Conservation (phyloP, 2,113 vertebrate genomes). For the Pluvianellus socialis region DNA sequence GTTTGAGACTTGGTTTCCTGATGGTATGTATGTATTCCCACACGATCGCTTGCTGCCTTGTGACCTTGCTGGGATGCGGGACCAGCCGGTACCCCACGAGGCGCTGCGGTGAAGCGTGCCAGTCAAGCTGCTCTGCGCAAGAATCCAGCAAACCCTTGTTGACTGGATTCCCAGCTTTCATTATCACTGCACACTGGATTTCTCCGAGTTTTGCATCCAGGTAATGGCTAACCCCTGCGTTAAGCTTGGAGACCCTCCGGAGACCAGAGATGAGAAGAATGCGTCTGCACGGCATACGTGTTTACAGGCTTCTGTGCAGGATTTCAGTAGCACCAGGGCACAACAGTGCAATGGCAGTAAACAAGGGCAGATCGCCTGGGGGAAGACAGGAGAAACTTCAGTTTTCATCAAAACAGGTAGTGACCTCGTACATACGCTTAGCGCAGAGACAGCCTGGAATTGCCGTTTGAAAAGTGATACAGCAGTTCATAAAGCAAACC, state of each 20-base stretch:
- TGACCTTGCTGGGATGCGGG: background rate
- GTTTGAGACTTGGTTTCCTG: background rate
- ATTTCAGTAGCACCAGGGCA: background rate
- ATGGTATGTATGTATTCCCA: background rate
- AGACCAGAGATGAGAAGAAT: background rate
- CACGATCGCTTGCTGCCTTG: accelerated
- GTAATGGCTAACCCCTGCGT: background rate
- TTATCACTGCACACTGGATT: background rate
- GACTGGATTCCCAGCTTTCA: background rate
- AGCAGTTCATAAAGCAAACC: background rate
- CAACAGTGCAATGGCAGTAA: background rate
- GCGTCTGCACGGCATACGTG: too few relatives aligned
- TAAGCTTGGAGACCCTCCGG: background rate
- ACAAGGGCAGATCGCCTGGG: too few relatives aligned
- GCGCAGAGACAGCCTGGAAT: background rate
- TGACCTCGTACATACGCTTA: background rate
- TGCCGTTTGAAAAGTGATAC: background rate
- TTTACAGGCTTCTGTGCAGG: background rate
- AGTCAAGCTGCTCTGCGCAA: background rate
- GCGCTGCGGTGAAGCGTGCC: background rate
- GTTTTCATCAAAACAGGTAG: background rate
- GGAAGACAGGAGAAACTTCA: background rate
- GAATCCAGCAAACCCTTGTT: background rate
- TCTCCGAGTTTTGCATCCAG: background rate
- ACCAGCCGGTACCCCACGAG: accelerated